phyloP scores from a whole-genome alignment of 2,888 invertebrate genomes.

The Pseudococcus longispinus region DNA sequence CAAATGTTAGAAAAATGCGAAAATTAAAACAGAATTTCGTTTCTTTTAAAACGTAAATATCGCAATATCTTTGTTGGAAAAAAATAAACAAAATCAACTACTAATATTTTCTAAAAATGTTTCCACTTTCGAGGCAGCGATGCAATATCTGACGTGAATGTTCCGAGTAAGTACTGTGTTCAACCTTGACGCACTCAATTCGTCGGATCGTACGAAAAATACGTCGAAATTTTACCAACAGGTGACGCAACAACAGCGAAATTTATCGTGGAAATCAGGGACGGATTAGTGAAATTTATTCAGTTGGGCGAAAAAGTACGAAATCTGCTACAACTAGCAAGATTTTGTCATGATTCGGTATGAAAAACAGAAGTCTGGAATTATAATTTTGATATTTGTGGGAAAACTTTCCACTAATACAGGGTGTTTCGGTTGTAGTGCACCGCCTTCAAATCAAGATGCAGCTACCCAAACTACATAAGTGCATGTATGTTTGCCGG shows the following conservation, averaged over 20 bases:
- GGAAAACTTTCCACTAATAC: too few species aligned
- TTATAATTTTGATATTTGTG: not conserved
- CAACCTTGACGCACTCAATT: constrained; percentile 33
- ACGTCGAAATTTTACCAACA: not conserved
- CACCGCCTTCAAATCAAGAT: too few species aligned
- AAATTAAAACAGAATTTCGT: not conserved
- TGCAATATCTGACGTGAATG: constrained; percentile 39
- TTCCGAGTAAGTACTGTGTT: constrained; percentile 46
- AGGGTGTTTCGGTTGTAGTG: too few species aligned
- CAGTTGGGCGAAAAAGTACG: not conserved
- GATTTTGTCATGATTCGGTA: not conserved
- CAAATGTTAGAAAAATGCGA: not conserved
- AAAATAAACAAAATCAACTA: not conserved
- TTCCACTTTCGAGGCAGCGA: not conserved
- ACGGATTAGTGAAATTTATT: not conserved
- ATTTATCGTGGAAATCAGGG: not conserved
- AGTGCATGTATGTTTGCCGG: too few species aligned
- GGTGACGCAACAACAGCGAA: not conserved
- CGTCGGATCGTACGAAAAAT: not conserved
- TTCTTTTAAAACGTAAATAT: not conserved
- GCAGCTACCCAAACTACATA: too few species aligned
- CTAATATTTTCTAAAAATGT: not conserved
- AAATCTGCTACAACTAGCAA: not conserved
- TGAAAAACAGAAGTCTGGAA: not conserved
- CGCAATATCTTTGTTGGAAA: not conserved